Percentiles rank a stretch among this genome's conserved stretches.
These are phyloP conservation scores for Diprion similis DNA, from an alignment of 1,140 invertebrate species.

Conservation along the genomic window DNA sequence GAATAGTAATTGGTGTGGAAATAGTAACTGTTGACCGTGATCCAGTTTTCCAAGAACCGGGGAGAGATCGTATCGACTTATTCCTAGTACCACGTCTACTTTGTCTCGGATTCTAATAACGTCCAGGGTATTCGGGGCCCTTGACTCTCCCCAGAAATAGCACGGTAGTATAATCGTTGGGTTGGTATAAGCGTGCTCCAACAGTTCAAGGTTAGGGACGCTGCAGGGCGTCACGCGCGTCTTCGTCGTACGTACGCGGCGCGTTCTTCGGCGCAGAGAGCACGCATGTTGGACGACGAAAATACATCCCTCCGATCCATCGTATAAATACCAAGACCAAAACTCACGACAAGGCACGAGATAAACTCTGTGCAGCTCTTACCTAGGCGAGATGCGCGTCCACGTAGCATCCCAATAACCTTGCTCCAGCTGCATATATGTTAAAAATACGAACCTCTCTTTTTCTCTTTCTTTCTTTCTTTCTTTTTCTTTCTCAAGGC, in stretches of 20 bases:
- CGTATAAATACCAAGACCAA: conserved; percentile 41
- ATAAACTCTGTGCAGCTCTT: too few relatives aligned
- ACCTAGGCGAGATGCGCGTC: conserved; percentile 2
- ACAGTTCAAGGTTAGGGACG: conserved; percentile 55
- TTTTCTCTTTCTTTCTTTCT: too few relatives aligned
- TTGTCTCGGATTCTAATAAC: conserved; percentile 16
- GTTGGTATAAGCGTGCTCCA: conserved; percentile 34
- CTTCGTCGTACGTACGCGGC: conserved; percentile 31
- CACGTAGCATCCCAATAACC: conserved; percentile 39
- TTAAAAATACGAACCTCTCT: not conserved
- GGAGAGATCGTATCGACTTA: too few relatives aligned
- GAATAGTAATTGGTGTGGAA: too few relatives aligned
- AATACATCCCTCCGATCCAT: conserved; percentile 40
- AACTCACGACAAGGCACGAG: conserved; percentile 20
- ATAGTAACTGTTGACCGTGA: too few relatives aligned
- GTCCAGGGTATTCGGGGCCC: conserved; percentile 11
- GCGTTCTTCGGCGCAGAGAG: conserved; percentile 9
- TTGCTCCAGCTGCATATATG: conserved; percentile 29
- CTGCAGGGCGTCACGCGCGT: conserved; percentile 29
- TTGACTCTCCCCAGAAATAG: conserved; percentile 36
- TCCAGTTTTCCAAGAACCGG: too few relatives aligned
- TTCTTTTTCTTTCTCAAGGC: too few relatives aligned
- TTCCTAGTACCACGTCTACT: not conserved
- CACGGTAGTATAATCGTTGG: conserved; percentile 30
- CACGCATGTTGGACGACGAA: conserved; percentile 29